Base-by-base conservation (phyloP, 2,888 invertebrate species). In the Drosophila kuntzei region DNA sequence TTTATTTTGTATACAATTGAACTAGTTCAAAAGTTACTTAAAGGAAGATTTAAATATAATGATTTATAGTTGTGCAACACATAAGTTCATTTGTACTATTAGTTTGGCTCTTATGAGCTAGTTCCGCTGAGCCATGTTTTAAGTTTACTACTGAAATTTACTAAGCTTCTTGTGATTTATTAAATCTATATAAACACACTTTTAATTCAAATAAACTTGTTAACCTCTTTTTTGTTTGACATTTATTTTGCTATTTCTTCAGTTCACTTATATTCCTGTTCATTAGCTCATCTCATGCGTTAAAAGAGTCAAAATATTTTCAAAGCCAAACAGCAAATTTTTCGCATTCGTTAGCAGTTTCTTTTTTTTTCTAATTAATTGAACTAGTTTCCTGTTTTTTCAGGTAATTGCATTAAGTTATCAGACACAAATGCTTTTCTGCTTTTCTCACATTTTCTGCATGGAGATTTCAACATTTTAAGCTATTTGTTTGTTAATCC, bases 331-430 rank as follows among this genome's bases (percentile, higher is more conserved):
- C 11, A 1, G 7, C 14, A 36, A 36, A 50, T n/a, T n/a, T n/a
- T n/a, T n/a, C n/a, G n/a, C 16, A 50, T 50, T 50, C 18, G 18
- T 39, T 18, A n/a, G 18, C 20, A 18, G n/a, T 34, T 32, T 27
- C 20, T 34, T 16, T n/a, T 18, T 20, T 12, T 16, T 47, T 49
- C 12, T 27, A 59, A 32, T 55, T 32, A 63, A 12, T 27, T 18
- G 25, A 47, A 12, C 41, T n/a, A 60, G 55, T 37, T 49, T 44
- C 18, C n/a, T 44, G 49, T 34, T 41, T 18, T 59, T 46, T 8
- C 14, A 65, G 22, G 41, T 60, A 37, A 71, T 71, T 53, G 51
- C 37, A 53, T 71, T 71, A 47, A 51, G 16, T 34, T 57, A 50
- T 34, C 43, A 29, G 12, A 39, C 51, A 51, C 51, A 39, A 39